phyloP scores from a whole-genome alignment of 2,888 invertebrate genomes.

The Chrysolina haemoptera region DNA sequence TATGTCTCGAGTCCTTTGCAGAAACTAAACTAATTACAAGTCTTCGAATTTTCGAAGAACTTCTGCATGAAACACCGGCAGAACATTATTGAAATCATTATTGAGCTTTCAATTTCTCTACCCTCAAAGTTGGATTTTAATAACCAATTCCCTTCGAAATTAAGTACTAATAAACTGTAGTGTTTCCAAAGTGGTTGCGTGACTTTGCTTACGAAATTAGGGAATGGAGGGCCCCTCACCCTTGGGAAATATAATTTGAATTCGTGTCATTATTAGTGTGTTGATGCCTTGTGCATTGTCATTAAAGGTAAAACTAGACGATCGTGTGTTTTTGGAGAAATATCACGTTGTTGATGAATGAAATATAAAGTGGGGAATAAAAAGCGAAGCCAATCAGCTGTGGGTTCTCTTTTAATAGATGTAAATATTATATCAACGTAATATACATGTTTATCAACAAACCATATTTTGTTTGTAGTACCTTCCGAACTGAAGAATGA shows the following conservation, averaged over 20 bases:
- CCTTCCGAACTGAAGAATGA: too few species aligned
- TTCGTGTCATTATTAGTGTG: conserved; percentile 27
- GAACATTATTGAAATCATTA: conserved; percentile 38
- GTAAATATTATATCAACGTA: too few species aligned
- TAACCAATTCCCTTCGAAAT: conserved; percentile 44
- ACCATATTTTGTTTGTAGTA: too few species aligned
- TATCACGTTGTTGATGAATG: neutral
- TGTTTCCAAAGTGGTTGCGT: conserved; percentile 49
- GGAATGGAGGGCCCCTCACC: conserved; percentile 37
- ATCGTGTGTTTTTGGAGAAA: neutral
- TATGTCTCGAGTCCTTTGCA: neutral
- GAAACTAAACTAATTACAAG: conserved; percentile 16
- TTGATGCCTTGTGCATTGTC: conserved; percentile 21
- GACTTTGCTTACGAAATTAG: conserved; percentile 47
- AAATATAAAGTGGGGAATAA: neutral
- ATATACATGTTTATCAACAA: too few species aligned
- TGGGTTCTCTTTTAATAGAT: neutral
- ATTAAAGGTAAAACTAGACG: conserved; percentile 8
- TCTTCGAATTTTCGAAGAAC: conserved; percentile 2
- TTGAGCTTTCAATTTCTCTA: conserved; percentile 40
- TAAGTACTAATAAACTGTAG: conserved; percentile 49
- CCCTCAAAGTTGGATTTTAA: conserved; percentile 40
- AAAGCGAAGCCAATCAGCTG: neutral
- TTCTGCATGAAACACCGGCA: conserved; percentile 28
- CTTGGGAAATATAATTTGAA: conserved; percentile 41